Conservation (phyloP, 2,797 vertebrate genomes). For the Lutjanus campechanus region DNA sequence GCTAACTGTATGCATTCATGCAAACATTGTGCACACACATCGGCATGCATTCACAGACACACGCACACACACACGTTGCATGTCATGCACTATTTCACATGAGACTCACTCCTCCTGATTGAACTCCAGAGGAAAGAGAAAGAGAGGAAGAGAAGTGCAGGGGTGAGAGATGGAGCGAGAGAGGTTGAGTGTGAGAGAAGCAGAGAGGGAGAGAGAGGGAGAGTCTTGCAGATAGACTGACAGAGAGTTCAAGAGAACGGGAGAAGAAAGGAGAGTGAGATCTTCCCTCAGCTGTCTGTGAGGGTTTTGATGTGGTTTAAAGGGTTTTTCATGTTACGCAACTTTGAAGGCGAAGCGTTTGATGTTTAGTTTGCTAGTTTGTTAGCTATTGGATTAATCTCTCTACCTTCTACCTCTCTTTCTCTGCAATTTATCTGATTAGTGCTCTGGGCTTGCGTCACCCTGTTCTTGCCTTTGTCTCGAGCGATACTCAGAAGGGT, state of each 20-base stretch:
- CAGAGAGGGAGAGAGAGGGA: slow-evolving; percentile 29
- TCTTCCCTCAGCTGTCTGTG: slow-evolving; percentile 77
- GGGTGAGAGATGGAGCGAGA: slow-evolving; percentile 37
- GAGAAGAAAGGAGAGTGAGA: slow-evolving; percentile 74
- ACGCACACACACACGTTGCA: slow-evolving; percentile 37
- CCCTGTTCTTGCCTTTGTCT: slow-evolving; percentile 71
- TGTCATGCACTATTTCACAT: slow-evolving; percentile 79
- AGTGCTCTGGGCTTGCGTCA: slow-evolving; percentile 64
- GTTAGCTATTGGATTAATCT: slow-evolving; percentile 81
- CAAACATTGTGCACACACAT: slow-evolving; percentile 41
- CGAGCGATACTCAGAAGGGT: slow-evolving; percentile 60
- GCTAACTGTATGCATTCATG: slow-evolving; percentile 56
- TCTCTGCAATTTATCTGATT: slow-evolving; percentile 75
- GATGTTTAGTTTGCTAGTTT: slow-evolving; percentile 82
- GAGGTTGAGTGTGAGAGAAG: slow-evolving; percentile 48
- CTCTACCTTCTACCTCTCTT: slow-evolving; percentile 62
- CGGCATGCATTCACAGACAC: slow-evolving; percentile 35
- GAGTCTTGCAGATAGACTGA: slow-evolving; percentile 62
- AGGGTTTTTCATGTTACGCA: slow-evolving; percentile 81
- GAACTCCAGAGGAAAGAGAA: slow-evolving; percentile 63
- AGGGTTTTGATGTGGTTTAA: slow-evolving; percentile 82
- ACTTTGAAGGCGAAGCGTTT: slow-evolving; percentile 84
- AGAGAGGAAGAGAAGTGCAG: slow-evolving; percentile 4
- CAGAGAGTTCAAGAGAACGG: slow-evolving; percentile 69
- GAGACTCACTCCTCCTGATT: slow-evolving; percentile 66